Evolutionary conservation across 2,113 vertebrate genomes (phyloP).

Genomic region (Sapajus apella): DNA sequence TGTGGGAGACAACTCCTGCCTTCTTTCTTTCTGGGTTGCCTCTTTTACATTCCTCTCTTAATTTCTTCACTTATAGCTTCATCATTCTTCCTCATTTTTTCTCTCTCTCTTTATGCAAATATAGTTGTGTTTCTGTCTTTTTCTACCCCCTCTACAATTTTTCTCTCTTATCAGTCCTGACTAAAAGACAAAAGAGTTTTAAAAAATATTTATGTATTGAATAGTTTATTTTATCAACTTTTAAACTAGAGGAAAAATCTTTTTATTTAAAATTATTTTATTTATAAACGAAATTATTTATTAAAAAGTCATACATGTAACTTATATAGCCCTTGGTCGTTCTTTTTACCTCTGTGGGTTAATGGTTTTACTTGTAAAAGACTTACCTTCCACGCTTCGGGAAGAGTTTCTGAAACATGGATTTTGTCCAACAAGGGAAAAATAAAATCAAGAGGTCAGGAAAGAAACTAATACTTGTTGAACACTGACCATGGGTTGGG

Average conservation of each 20-base stretch:
- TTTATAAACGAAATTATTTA: neutral
- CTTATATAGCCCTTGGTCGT: neutral
- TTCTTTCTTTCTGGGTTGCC: neutral
- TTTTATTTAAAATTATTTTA: conserved; percentile 14
- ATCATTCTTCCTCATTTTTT: neutral
- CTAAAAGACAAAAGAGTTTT: neutral
- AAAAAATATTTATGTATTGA: neutral
- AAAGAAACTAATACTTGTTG: neutral
- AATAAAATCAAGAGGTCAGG: neutral
- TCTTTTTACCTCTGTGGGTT: neutral
- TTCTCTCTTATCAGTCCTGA: neutral
- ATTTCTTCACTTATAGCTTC: neutral
- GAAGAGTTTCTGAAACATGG: neutral
- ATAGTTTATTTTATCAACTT: neutral
- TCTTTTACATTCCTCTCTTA: neutral
- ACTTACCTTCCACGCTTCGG: neutral
- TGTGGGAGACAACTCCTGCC: neutral
- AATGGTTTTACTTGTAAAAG: neutral
- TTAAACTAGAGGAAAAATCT: neutral
- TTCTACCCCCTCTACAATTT: neutral
- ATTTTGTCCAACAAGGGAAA: neutral
- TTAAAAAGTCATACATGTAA: neutral
- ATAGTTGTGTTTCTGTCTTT: neutral
- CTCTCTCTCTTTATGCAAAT: neutral
- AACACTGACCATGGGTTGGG: neutral